Evolutionary conservation across 2,797 vertebrate genomes (phyloP), one percentile per base, ranked within the genome.

Genomic region (Pipistrellus pipistrellus): DNA sequence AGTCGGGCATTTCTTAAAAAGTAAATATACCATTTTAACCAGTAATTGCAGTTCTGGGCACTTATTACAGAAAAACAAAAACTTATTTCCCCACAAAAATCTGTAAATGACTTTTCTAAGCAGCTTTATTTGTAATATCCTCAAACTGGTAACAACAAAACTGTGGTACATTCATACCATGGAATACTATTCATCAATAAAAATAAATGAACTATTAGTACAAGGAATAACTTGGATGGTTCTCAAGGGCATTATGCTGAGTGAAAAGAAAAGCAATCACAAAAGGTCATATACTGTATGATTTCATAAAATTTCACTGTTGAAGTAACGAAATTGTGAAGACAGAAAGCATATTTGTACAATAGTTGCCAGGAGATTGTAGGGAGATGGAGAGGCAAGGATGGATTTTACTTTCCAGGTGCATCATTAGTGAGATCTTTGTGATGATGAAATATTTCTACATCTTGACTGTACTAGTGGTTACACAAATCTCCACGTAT

Each of bases 31-130:
- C 4, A 20, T 71, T 35, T n/a, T 20, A 69, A 14, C 44, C 55
- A 73, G 8, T 11, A 82, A 84, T 3, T 53, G 38, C 38, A 89
- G 69, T 21, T 51, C n/a, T 35, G 35, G 18, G 23, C 48, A 73
- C 48, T 78, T 38, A 83, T 73, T 57, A 41, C 57, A 86, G 25
- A 86, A 48, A 88, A 92, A 94, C 25, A 32, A 92, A 85, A 84
- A 71, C 11, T 4, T 73, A 53, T 13, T 15, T 62, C 38, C 21
- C 71, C 18, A 76, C 6, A 44, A 76, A 88, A 87, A 81, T 20
- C 27, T 66, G 23, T 27, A 92, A 80, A 76, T 77, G 3, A 90
- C 30, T 64, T 6, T 41, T 75, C 21, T 84, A 18, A 84, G 35
- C 35, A 87, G 27, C 41, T 91, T 51, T 77, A 69, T 46, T 41